phyloP scores from a whole-genome alignment of 2,113 vertebrate species.

The Ellobius talpinus region DNA sequence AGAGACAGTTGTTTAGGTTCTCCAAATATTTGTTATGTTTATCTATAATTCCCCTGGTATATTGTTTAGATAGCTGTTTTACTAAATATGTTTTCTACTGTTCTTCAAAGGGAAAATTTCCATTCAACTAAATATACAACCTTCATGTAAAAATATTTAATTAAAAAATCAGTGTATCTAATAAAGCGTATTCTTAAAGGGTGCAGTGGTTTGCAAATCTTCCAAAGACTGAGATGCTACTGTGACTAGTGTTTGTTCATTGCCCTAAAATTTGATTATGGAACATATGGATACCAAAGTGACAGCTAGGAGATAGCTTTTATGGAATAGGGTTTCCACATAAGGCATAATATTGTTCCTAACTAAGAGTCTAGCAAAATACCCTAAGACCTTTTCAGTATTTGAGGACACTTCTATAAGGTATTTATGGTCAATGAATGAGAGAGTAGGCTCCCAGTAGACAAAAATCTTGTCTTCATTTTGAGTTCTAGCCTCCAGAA shows the following conservation, averaged over 20 bases:
- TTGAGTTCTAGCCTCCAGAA: not conserved
- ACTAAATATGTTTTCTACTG: not conserved
- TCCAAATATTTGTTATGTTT: slow-evolving; percentile 5
- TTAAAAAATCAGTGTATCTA: not conserved
- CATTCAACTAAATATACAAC: not conserved
- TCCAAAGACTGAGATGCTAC: not conserved
- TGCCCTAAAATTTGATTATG: not conserved
- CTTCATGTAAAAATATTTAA: not conserved
- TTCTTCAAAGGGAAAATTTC: not conserved
- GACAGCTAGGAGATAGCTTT: not conserved
- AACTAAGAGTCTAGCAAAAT: not conserved
- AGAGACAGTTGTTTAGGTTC: not conserved
- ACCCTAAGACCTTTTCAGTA: not conserved
- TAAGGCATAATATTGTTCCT: not conserved
- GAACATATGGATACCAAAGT: not conserved
- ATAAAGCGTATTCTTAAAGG: not conserved
- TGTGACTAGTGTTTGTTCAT: not conserved
- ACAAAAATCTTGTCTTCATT: not conserved
- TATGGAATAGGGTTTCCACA: not conserved
- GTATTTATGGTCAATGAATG: not conserved
- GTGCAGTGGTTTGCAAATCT: not conserved
- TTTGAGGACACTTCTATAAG: not conserved
- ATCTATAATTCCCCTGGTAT: not conserved
- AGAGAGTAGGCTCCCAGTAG: not conserved
- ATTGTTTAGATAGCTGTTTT: not conserved